Percentiles rank a stretch among this genome's conserved stretches.
Conservation (phyloP, 2,797 vertebrate genomes). For the Onychomys leucogaster region DNA sequence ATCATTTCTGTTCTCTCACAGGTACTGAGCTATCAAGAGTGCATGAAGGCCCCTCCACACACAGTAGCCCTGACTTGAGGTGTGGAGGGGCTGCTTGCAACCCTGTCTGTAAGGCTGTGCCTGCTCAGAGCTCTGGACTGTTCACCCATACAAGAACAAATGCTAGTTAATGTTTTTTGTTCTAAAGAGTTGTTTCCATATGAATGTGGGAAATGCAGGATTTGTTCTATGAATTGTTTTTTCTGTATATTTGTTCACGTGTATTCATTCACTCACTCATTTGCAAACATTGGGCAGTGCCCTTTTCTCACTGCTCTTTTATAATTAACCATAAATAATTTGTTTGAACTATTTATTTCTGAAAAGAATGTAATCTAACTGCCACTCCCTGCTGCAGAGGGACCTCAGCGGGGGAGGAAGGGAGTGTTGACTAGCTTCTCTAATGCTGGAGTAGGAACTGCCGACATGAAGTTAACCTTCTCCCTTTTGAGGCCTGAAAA, state of each 20-base stretch:
- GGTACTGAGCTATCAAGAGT: slow-evolving; percentile 74
- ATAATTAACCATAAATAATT: slow-evolving; percentile 74
- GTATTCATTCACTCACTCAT: slow-evolving; percentile 62
- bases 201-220: slow-evolving; percentile 82
- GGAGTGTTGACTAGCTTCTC: slow-evolving; percentile 8
- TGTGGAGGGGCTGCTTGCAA: slow-evolving; percentile 62
- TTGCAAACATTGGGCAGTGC: slow-evolving; percentile 72
- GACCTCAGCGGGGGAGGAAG: neutral
- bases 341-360: slow-evolving; percentile 83
- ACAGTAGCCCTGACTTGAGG: slow-evolving; percentile 22
- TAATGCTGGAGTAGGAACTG: slow-evolving; percentile 44
- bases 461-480: slow-evolving; percentile 33
- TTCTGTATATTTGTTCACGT: slow-evolving; percentile 72
- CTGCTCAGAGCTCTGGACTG: slow-evolving; percentile 77
- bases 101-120: slow-evolving; percentile 71
- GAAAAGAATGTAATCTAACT: slow-evolving; percentile 74
- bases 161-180: slow-evolving; percentile 70
- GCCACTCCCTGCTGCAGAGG: slow-evolving; percentile 60
- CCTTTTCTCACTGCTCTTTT: slow-evolving; percentile 65
- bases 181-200: slow-evolving; percentile 55
- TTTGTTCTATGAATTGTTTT: slow-evolving; percentile 76
- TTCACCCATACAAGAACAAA: slow-evolving; percentile 78
- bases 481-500: slow-evolving; percentile 35
- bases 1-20: slow-evolving; percentile 68
- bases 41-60: slow-evolving; percentile 66